These are phyloP conservation scores for Myotis myotis DNA, from an alignment of 2,797 vertebrate genomes.

Conservation along the genomic window DNA sequence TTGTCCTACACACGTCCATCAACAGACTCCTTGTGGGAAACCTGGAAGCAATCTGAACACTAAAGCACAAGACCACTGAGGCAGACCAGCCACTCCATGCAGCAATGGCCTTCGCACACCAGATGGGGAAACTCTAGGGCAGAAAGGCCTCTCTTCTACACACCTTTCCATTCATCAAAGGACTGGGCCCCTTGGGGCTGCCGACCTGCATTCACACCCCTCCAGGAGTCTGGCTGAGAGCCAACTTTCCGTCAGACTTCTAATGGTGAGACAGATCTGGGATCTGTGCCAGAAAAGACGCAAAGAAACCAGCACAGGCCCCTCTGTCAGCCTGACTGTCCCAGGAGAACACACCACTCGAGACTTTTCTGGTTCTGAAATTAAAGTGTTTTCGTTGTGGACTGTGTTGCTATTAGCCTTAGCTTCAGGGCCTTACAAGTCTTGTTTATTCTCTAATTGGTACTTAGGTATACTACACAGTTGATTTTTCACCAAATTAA, in stretches of 20 bases:
- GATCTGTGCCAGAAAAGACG: background rate
- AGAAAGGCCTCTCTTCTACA: background rate
- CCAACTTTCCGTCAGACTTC: background rate
- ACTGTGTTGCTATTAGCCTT: conserved; percentile 33
- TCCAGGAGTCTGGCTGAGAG: background rate
- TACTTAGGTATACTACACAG: conserved; percentile 49
- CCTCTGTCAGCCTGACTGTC: background rate
- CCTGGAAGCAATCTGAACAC: background rate
- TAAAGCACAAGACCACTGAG: background rate
- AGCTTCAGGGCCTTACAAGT: conserved; percentile 67
- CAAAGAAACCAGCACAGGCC: background rate
- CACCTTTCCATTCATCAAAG: background rate
- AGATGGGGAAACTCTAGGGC: background rate
- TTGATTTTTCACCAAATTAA: conserved; percentile 69
- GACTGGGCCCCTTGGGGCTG: background rate
- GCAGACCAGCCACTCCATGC: background rate
- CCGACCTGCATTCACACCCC: background rate
- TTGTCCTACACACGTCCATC: background rate
- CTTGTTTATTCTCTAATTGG: conserved; percentile 47
- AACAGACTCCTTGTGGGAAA: background rate
- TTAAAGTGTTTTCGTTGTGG: background rate
- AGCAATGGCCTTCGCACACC: background rate
- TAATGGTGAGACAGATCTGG: background rate
- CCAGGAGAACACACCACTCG: background rate
- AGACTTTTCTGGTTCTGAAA: background rate